Evolutionary conservation across 2,797 vertebrate species (phyloP), one percentile per base, ranked within the genome.

Genomic region (Coregonus ussuriensis): DNA sequence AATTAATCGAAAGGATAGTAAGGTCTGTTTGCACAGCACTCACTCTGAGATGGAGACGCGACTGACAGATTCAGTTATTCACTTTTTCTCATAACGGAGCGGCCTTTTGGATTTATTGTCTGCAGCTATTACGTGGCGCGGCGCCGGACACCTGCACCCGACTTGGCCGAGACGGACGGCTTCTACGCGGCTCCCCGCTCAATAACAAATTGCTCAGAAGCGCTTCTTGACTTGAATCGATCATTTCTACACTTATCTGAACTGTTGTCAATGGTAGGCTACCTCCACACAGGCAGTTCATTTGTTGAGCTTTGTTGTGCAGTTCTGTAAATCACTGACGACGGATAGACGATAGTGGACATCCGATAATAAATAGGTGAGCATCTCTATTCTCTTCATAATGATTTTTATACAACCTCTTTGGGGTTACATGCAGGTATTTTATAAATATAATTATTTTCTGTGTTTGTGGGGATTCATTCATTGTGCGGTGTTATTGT

Each of bases 61-160:
- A 7, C 31, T 9, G 3, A 29, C 16, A 0, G 70, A 41, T 16
- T 15, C 18, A 68, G 31, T 54, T 14, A 4, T 7, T 31, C 0
- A 9, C 51, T 21, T 5, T 6, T 69, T 67, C 47, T 73, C 73
- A 9, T 75, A 14, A 62, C 9, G 79, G 1, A 31, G 68, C 0
- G 1, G 67, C 63, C 16, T 72, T 6, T 69, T 9, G 77, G 77
- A 51, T 85, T 9, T 81, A 79, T 56, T 56, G 83, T 29, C 54
- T 71, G 78, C 74, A 35, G 76, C 71, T 29, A 76, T 65, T 14
- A 83, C 83, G 66, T 80, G 1, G 53, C 51, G 51, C 7, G 51
- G 7, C 53, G 4, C 16, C 15, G 86, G 82, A 84, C 81, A 87
- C 82, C 84, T 80, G 88, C 81, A 77, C 31, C 69, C 52, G 4